These are phyloP conservation scores for Aspidiotus rigidus DNA, from an alignment of 2,888 invertebrate genomes.

Conservation along the genomic window DNA sequence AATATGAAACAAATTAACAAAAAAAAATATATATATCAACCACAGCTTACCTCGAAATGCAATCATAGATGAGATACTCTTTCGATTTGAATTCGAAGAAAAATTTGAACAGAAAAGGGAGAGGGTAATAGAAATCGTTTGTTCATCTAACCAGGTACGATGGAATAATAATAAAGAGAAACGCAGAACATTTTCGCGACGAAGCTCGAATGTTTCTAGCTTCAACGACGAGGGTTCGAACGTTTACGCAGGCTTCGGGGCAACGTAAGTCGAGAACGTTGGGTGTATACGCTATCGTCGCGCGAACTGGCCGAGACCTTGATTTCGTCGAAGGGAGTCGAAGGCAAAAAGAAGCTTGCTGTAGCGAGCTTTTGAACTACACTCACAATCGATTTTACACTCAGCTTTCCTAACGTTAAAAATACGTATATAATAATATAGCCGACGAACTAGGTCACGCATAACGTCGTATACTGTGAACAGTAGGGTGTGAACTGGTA, in stretches of 20 bases:
- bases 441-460: constrained; percentile 24
- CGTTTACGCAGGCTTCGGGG: constrained; percentile 2
- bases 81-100: no score
- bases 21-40: no score
- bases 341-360: neutral
- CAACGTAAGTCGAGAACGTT: neutral
- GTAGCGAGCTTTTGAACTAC: neutral
- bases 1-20: no score
- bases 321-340: constrained; percentile 17
- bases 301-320: constrained; percentile 27
- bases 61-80: no score
- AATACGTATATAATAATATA: constrained; percentile 7
- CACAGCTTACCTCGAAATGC: no score
- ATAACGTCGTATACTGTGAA: constrained; percentile 10
- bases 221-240: neutral
- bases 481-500: constrained; percentile 17
- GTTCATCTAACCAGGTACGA: neutral
- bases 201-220: neutral
- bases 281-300: constrained; percentile 18
- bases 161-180: neutral
- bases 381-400: constrained; percentile 20
- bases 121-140: no score
- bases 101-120: no score
- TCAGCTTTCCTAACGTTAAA: constrained; percentile 20
- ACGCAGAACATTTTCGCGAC: constrained; percentile 2